Conservation (phyloP, 2,888 invertebrate genomes). For the Escarpia spicata region DNA sequence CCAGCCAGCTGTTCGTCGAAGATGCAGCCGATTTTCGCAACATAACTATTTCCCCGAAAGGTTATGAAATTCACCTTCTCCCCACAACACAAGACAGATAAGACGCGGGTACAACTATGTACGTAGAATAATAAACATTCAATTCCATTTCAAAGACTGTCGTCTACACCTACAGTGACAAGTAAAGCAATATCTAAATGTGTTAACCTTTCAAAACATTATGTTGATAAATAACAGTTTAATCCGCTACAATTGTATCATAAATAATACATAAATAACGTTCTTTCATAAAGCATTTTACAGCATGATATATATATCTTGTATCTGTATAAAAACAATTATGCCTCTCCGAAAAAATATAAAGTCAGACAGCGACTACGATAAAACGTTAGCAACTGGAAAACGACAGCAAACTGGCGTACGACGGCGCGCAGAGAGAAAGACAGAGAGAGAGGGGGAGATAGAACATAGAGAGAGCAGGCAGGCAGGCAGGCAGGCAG, state of each 20-base stretch:
- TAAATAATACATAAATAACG: constrained; percentile 14
- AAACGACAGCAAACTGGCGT: constrained; percentile 9
- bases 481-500: too few species aligned
- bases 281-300: background rate
- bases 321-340: background rate
- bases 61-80: background rate
- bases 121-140: background rate
- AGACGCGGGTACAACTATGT: background rate
- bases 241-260: background rate
- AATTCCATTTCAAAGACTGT: background rate
- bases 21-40: constrained; percentile 7
- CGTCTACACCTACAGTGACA: background rate
- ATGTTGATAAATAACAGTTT: constrained; percentile 13
- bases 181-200: background rate
- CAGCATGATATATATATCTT: background rate
- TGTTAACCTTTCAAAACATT: constrained; percentile 18
- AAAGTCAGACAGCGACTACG: background rate
- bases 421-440: background rate
- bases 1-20: constrained; percentile 18
- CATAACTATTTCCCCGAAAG: background rate
- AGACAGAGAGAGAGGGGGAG: background rate
- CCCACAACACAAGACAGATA: background rate
- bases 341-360: too few species aligned
- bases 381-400: constrained; percentile 6
- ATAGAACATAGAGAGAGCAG: background rate